These are phyloP conservation scores for Spheniscus humboldti DNA, from an alignment of 2,797 vertebrate species.

Conservation along the genomic window DNA sequence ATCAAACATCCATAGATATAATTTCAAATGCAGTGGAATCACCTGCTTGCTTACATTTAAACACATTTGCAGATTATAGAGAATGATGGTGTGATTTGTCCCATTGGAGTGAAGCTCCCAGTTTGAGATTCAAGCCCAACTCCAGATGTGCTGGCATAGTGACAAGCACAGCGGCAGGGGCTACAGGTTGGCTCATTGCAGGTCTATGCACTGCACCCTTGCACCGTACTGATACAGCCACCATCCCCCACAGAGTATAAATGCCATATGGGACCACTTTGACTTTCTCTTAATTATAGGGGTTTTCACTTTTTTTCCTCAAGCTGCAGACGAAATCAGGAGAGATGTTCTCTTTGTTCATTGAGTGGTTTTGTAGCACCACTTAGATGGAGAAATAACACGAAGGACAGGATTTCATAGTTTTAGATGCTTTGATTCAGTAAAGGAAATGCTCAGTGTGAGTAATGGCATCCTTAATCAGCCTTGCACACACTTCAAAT, in stretches of 20 bases:
- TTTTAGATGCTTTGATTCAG: background rate
- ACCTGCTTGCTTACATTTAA: background rate
- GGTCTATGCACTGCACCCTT: accelerated
- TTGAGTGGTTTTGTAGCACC: background rate
- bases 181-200: background rate
- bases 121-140: background rate
- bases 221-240: accelerated
- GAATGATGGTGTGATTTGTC: background rate
- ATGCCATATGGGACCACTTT: background rate
- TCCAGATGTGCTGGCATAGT: background rate
- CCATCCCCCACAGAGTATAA: background rate
- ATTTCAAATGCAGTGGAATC: background rate
- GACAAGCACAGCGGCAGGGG: background rate
- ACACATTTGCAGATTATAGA: background rate
- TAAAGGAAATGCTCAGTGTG: background rate
- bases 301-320: background rate
- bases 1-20: background rate
- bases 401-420: background rate
- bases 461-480: conserved; percentile 31
- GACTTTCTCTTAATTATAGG: background rate
- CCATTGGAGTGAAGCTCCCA: background rate
- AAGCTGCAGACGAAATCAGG: background rate
- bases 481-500: conserved; percentile 13
- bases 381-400: background rate
- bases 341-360: background rate